These are phyloP conservation scores for Meloidogyne chitwoodi DNA, from an alignment of 1,140 invertebrate species.

Conservation along the genomic window DNA sequence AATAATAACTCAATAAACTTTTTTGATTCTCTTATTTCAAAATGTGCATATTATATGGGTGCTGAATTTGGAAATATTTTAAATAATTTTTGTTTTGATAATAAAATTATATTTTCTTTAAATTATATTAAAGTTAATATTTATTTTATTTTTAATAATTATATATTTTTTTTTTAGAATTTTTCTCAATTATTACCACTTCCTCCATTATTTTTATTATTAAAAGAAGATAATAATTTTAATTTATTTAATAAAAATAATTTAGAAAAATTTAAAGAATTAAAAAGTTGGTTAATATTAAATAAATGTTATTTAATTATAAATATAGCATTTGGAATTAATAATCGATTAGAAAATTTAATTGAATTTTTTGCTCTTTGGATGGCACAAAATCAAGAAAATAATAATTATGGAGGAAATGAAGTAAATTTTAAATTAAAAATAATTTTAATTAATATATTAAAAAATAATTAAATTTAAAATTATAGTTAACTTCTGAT, in stretches of 20 bases:
- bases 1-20: not conserved
- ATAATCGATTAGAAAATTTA: conserved; percentile 11
- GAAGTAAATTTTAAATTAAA: not conserved
- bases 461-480: not conserved
- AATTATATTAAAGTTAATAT: not conserved
- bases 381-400: not conserved
- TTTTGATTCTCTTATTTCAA: not conserved
- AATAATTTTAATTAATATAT: not conserved
- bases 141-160: not conserved
- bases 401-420: not conserved
- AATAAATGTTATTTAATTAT: not conserved
- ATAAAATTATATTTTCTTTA: not conserved
- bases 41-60: not conserved
- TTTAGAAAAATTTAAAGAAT: not conserved
- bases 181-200: conserved; percentile 1
- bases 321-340: not conserved
- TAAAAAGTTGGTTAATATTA: not conserved
- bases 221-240: not conserved
- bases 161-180: not conserved
- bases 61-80: not conserved
- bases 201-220: not conserved
- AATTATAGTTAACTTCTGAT: not conserved
- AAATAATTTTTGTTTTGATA: not conserved
- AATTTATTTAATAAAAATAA: not conserved
- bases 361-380: conserved; percentile 18